These are phyloP conservation scores for Murina feae DNA, from an alignment of 2,113 vertebrate species.

Conservation along the genomic window DNA sequence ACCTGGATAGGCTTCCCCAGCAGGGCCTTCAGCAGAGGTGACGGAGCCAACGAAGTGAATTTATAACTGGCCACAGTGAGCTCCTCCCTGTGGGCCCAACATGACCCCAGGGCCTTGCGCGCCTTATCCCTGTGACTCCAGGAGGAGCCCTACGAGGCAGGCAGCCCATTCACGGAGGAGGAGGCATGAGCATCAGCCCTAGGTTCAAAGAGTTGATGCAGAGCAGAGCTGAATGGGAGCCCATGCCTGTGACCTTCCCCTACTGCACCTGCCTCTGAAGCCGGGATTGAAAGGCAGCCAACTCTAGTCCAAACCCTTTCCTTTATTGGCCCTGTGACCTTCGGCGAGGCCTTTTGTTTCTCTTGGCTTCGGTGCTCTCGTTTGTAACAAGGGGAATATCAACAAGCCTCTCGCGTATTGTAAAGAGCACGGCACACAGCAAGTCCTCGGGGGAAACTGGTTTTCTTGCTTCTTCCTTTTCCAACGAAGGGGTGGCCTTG, in stretches of 20 bases:
- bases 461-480: not conserved
- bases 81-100: not conserved
- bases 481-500: not conserved
- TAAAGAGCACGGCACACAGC: not conserved
- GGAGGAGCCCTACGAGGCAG: not conserved
- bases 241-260: not conserved
- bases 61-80: not conserved
- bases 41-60: not conserved
- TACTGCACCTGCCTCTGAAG: not conserved
- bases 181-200: not conserved
- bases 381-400: not conserved
- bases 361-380: not conserved
- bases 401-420: not conserved
- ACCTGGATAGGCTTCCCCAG: not conserved
- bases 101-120: not conserved
- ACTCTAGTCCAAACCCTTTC: not conserved
- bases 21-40: not conserved
- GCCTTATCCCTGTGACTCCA: not conserved
- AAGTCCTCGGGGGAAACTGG: not conserved
- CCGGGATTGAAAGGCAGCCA: not conserved
- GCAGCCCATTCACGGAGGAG: not conserved
- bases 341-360: not conserved
- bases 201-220: not conserved
- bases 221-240: not conserved
- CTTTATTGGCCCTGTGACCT: not conserved